A percentile compares a stretch with the other conserved stretches of the same genome.
phyloP scores from a whole-genome alignment of 1,140 invertebrate genomes.

The Phthorimaea operculella region DNA sequence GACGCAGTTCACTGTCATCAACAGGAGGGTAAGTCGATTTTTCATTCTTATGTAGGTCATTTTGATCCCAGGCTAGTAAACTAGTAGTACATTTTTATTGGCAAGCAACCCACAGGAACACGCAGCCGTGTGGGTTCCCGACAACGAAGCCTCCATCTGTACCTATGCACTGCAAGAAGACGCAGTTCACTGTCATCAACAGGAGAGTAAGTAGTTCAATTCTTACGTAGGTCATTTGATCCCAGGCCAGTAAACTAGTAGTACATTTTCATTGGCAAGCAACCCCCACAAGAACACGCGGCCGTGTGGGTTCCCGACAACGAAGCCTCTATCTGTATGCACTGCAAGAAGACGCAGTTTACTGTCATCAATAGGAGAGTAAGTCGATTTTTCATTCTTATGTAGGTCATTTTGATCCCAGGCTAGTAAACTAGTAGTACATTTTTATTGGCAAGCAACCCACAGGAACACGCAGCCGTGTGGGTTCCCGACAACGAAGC shows the following conservation, averaged over 20 bases:
- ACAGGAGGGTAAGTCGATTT: conserved; percentile 82
- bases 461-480: conserved; percentile 93
- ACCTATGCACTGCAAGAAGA: conserved; percentile 95
- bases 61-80: too few relatives aligned
- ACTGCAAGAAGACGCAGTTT: conserved; percentile 97
- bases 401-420: too few relatives aligned
- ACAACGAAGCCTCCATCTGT: conserved; percentile 93
- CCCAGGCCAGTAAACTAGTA: too few relatives aligned
- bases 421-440: too few relatives aligned
- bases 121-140: conserved; percentile 98
- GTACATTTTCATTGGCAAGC: too few relatives aligned
- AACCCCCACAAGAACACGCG: conserved; percentile 90
- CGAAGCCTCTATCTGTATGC: conserved; percentile 95
- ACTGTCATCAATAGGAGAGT: conserved; percentile 95
- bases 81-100: too few relatives aligned
- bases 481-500: conserved; percentile 99
- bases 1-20: conserved; percentile 95
- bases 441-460: conserved; percentile 95
- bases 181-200: conserved; percentile 96
- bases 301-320: conserved; percentile 99
- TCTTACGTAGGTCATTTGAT: too few relatives aligned
- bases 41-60: too few relatives aligned
- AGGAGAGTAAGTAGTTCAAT: conserved; percentile 79
- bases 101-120: conserved; percentile 93
- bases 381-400: conserved; percentile 60